A percentile compares a stretch with the other conserved stretches of the same genome.
phyloP scores from a whole-genome alignment of 2,888 invertebrate genomes.

The Drosophila koepferae region DNA sequence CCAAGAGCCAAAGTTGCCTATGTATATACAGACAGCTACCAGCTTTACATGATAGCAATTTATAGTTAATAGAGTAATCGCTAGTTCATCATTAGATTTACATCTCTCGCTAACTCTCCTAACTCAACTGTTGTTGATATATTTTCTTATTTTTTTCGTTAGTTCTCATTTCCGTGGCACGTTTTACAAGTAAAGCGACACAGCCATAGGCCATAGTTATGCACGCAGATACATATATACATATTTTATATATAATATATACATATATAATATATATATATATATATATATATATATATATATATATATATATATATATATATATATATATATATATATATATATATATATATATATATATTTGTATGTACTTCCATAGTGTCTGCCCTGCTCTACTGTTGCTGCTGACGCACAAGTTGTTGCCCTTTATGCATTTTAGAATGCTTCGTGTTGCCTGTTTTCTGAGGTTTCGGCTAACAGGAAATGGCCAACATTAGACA shows the following conservation, averaged over 20 bases:
- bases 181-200: constrained; percentile 24
- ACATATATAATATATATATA: not conserved
- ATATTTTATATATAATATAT: not conserved
- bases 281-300: no score
- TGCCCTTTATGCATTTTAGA: constrained; percentile 72
- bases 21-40: no score
- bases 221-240: not conserved
- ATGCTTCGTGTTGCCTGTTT: constrained; percentile 32
- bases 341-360: not conserved
- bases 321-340: not conserved
- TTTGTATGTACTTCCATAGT: not conserved
- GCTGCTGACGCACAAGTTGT: constrained; percentile 59
- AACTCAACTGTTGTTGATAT: constrained; percentile 30
- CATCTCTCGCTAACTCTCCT: not conserved
- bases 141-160: constrained; percentile 43
- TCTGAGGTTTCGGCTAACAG: constrained; percentile 69
- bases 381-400: constrained; percentile 3
- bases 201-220: constrained; percentile 30
- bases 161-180: constrained; percentile 65
- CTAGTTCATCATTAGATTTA: not conserved
- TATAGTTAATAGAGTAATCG: constrained; percentile 20
- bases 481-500: constrained; percentile 79
- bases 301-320: not conserved
- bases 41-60: no score
- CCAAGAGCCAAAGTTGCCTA: no score